phyloP scores from a whole-genome alignment of 2,888 invertebrate genomes.

The Octodonta nipae region DNA sequence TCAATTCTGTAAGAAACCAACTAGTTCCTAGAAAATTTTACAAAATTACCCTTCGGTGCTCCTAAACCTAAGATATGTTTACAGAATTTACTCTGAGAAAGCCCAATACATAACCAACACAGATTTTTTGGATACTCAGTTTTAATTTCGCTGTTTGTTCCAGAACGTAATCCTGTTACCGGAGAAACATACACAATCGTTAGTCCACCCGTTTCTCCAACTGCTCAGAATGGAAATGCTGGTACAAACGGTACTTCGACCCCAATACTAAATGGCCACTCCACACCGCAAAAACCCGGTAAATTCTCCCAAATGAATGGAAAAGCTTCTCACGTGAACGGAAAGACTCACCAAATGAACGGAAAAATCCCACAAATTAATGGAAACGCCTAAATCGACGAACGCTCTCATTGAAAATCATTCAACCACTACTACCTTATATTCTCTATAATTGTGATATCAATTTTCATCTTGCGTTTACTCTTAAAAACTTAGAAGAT shows the following conservation, averaged over 20 bases:
- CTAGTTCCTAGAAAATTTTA: too few relatives aligned
- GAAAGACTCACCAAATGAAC: constrained; percentile 10
- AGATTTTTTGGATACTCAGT: too few relatives aligned
- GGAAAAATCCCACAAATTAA: constrained; percentile 11
- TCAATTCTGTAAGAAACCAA: too few relatives aligned
- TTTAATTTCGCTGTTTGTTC: too few relatives aligned
- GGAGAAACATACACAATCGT: constrained; percentile 32
- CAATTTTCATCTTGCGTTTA: background rate
- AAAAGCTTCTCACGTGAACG: too few relatives aligned
- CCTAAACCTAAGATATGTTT: too few relatives aligned
- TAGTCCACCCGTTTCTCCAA: constrained; percentile 22
- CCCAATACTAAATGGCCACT: constrained; percentile 21
- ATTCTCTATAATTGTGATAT: too few relatives aligned
- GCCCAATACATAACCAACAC: too few relatives aligned
- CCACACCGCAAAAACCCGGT: constrained; percentile 12
- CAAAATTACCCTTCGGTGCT: too few relatives aligned
- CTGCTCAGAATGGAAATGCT: constrained; percentile 25
- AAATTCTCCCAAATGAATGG: constrained; percentile 9
- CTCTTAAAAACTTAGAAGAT: background rate
- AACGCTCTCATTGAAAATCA: constrained; percentile 5
- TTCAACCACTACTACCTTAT: too few relatives aligned
- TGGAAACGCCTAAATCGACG: constrained; percentile 6
- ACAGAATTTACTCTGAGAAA: too few relatives aligned
- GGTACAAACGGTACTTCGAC: constrained; percentile 23
- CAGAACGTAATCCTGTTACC: constrained; percentile 35